phyloP scores from a whole-genome alignment of 2,113 vertebrate genomes.

The Hippotragus niger region DNA sequence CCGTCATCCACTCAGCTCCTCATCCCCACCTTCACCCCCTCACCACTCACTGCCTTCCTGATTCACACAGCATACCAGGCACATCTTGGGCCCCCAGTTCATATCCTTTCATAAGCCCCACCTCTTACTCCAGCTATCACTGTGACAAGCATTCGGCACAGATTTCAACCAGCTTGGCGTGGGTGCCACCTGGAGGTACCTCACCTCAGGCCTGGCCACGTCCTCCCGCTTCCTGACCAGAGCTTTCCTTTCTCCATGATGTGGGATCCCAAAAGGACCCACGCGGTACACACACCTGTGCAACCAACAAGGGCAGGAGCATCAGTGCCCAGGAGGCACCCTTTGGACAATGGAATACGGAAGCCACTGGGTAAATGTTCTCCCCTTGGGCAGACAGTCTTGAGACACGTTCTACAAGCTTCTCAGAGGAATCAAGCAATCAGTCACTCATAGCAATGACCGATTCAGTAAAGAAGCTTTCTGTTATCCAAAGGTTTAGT shows the following conservation, averaged over 20 bases:
- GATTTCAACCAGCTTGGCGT: background rate
- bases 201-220: background rate
- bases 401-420: background rate
- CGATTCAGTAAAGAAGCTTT: background rate
- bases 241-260: background rate
- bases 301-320: background rate
- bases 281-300: accelerated
- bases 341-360: background rate
- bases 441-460: background rate
- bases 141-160: background rate
- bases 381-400: background rate
- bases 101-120: accelerated
- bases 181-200: background rate
- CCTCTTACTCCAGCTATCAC: background rate
- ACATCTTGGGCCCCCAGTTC: background rate
- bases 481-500: background rate
- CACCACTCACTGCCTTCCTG: background rate
- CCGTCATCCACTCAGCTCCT: background rate
- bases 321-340: background rate
- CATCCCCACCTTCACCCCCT: accelerated
- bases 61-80: accelerated
- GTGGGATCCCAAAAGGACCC: background rate
- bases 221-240: background rate
- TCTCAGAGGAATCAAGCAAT: background rate
- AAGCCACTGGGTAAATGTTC: background rate